Conservation (phyloP, 2,888 invertebrate species). For the Macrophya annulata region DNA sequence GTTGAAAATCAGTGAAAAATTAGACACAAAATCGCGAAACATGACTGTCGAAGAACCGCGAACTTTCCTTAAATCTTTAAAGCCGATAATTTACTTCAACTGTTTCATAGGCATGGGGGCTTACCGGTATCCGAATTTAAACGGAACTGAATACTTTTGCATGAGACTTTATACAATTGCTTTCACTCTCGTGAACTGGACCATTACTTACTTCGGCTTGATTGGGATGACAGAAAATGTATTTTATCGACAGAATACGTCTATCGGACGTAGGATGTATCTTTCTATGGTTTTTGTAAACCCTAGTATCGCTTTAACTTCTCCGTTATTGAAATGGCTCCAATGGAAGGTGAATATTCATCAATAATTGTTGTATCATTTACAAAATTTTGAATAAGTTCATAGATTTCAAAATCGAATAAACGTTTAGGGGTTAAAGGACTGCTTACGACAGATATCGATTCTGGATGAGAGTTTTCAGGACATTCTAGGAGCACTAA, state of each 20-base stretch:
- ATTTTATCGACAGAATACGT: no score
- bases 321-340: not conserved
- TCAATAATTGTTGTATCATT: not conserved
- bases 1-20: not conserved
- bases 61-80: not conserved
- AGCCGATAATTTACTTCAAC: not conserved
- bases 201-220: not conserved
- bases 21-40: not conserved
- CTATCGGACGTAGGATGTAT: not conserved
- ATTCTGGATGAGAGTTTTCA: not conserved
- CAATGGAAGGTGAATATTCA: not conserved
- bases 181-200: not conserved
- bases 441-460: not conserved
- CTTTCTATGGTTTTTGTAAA: not conserved
- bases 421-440: slow-evolving; percentile 43
- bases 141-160: not conserved
- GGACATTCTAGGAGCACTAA: not conserved
- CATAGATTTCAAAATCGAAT: slow-evolving; percentile 44
- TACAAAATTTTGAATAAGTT: not conserved
- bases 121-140: not conserved
- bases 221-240: not conserved
- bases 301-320: not conserved
- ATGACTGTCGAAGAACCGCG: not conserved
- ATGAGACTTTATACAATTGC: not conserved
- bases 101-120: slow-evolving; percentile 10